Evolutionary conservation across 1,140 invertebrate species (phyloP).

Genomic region (Myzus persicae): DNA sequence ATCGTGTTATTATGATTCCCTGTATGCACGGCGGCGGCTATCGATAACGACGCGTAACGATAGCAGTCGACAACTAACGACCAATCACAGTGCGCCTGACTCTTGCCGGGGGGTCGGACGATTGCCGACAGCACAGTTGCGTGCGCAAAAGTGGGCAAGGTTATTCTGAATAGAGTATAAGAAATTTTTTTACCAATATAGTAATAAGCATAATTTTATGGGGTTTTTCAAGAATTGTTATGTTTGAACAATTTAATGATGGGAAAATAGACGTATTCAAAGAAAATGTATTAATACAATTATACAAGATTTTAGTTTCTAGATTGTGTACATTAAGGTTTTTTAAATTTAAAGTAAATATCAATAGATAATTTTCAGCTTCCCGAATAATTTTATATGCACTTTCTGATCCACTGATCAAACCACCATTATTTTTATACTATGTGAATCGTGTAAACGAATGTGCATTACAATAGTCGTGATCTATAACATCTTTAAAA

Average conservation of each 20-base stretch:
- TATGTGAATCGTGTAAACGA: background rate
- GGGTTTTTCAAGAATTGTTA: background rate
- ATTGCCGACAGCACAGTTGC: too few species aligned
- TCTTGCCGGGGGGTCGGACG: too few species aligned
- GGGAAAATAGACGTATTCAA: background rate
- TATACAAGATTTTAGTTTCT: slow-evolving; percentile 12
- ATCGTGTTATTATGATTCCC: too few species aligned
- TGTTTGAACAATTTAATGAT: background rate
- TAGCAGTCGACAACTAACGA: too few species aligned
- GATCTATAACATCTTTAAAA: background rate
- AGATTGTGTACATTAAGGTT: background rate
- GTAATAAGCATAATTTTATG: background rate
- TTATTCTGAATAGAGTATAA: too few species aligned
- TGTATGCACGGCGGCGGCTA: too few species aligned
- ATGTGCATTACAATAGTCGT: background rate
- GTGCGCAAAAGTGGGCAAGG: too few species aligned
- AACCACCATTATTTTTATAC: slow-evolving; percentile 4
- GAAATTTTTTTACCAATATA: background rate
- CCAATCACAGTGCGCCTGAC: too few species aligned
- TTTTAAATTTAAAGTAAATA: slow-evolving; percentile 8
- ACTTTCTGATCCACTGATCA: background rate
- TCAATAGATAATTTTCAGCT: background rate
- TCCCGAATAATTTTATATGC: background rate
- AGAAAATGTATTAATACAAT: background rate
- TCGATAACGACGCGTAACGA: too few species aligned